Percentiles rank a stretch among this genome's conserved stretches.
Conservation (phyloP, 2,113 vertebrate species). For the Lontra canadensis region DNA sequence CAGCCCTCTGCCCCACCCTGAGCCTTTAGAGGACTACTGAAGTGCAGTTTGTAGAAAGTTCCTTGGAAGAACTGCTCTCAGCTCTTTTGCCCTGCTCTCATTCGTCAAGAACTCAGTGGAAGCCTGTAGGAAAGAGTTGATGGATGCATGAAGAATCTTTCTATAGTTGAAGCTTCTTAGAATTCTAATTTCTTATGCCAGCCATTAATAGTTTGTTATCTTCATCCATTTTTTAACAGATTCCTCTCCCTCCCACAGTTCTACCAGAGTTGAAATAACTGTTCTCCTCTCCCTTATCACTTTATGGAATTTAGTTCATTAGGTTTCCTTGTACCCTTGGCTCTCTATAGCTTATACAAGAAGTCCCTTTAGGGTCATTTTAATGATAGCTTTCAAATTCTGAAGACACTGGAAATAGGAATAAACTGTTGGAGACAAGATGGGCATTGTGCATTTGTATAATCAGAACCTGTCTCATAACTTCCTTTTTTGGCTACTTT, state of each 20-base stretch:
- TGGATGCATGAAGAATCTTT: not conserved
- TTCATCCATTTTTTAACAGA: not conserved
- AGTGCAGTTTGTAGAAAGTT: not conserved
- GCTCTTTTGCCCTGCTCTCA: not conserved
- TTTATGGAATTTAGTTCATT: not conserved
- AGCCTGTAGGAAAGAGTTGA: not conserved
- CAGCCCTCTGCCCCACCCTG: not conserved
- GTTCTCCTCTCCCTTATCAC: not conserved
- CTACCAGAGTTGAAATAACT: not conserved
- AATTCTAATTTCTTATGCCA: not conserved
- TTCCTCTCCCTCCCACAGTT: not conserved
- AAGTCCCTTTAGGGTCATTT: not conserved
- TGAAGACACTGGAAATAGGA: not conserved
- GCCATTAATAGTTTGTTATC: not conserved
- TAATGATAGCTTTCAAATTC: constrained; percentile 36
- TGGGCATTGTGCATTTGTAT: not conserved
- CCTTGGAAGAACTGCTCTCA: not conserved
- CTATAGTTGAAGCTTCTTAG: not conserved
- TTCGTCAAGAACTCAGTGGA: not conserved
- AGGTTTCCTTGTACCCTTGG: not conserved
- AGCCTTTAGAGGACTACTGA: not conserved
- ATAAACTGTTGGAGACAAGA: not conserved
- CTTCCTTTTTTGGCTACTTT: not conserved
- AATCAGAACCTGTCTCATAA: not conserved
- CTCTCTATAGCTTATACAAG: not conserved